These are phyloP conservation scores for Coelopa frigida DNA, from an alignment of 1,140 invertebrate genomes.

Conservation along the genomic window DNA sequence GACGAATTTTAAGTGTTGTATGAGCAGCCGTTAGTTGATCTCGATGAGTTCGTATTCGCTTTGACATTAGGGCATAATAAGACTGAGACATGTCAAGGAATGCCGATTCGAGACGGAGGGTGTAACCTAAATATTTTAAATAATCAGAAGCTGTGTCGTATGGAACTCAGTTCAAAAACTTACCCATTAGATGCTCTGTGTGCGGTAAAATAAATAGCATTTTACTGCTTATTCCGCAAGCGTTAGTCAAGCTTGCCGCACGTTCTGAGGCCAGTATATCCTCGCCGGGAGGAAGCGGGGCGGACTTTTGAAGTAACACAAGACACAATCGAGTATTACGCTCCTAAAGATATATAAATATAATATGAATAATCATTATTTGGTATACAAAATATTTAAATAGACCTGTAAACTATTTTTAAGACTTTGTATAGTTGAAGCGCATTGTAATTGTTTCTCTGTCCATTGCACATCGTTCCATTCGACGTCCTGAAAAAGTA, in stretches of 20 bases:
- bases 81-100: slow-evolving; percentile 87
- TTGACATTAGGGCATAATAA: slow-evolving; percentile 87
- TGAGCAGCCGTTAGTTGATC: slow-evolving; percentile 88
- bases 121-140: slow-evolving; percentile 43
- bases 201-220: slow-evolving; percentile 85
- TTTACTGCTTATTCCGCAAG: slow-evolving; percentile 88
- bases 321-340: slow-evolving; percentile 80
- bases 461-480: slow-evolving; percentile 93
- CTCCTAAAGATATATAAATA: slow-evolving; percentile 53
- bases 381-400: background rate
- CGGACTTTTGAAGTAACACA: slow-evolving; percentile 79
- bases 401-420: slow-evolving; percentile 45
- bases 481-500: slow-evolving; percentile 93
- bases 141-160: background rate
- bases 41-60: slow-evolving; percentile 76
- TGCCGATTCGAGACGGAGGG: slow-evolving; percentile 76
- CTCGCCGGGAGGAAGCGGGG: slow-evolving; percentile 70
- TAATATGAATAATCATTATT: background rate
- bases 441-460: slow-evolving; percentile 89
- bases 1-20: slow-evolving; percentile 85
- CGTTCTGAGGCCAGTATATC: slow-evolving; percentile 81
- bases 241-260: slow-evolving; percentile 77
- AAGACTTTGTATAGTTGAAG: slow-evolving; percentile 79
- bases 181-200: slow-evolving; percentile 76
- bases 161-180: background rate